phyloP scores from a whole-genome alignment of 2,113 vertebrate species.

The Hystrix brachyura region DNA sequence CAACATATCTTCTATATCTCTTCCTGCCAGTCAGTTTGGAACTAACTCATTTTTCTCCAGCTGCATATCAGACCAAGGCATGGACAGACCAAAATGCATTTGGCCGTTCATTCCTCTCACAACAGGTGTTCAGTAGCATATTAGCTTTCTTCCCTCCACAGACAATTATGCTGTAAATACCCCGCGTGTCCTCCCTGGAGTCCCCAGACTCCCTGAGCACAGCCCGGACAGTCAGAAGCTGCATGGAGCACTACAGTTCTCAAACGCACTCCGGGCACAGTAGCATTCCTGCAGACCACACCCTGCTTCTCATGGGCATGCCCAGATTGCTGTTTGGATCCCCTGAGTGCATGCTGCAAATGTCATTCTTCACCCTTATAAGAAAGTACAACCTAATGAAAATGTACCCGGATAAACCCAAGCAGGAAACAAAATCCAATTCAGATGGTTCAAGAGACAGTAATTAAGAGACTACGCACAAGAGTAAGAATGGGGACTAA shows the following conservation, averaged over 20 bases:
- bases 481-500: neutral
- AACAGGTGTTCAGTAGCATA: neutral
- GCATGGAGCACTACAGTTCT: neutral
- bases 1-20: neutral
- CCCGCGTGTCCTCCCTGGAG: neutral
- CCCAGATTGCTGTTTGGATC: neutral
- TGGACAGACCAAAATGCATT: neutral
- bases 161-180: neutral
- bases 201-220: neutral
- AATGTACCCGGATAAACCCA: neutral
- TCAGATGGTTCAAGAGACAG: neutral
- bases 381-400: neutral
- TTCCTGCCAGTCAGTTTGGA: neutral
- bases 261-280: neutral
- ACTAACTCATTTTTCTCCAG: neutral
- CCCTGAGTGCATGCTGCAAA: neutral
- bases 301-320: fast-evolving
- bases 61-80: neutral
- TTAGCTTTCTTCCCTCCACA: neutral
- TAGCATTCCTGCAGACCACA: neutral
- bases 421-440: conserved; percentile 10
- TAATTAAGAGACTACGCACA: neutral
- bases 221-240: neutral
- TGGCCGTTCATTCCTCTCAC: neutral
- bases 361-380: neutral